Evolutionary conservation across 2,888 invertebrate species (phyloP).

Genomic region (Oegoconia quadripuncta): DNA sequence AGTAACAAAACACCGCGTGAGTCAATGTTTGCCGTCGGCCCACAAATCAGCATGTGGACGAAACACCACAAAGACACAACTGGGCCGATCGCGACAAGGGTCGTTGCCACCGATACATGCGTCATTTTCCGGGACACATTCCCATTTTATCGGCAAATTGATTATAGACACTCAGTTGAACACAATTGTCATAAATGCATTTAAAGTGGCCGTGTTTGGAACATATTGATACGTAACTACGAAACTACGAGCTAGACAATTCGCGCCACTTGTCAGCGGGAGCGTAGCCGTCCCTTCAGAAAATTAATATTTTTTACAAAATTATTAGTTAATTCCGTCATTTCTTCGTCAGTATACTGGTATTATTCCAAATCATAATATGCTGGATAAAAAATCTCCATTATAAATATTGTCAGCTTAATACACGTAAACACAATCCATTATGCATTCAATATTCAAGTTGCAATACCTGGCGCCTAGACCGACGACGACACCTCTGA

Average conservation of each 20-base stretch:
- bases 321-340: too few relatives aligned
- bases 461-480: background rate
- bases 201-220: background rate
- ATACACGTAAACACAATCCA: too few relatives aligned
- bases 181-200: background rate
- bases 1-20: slow-evolving; percentile 58
- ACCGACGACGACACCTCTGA: background rate
- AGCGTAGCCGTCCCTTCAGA: too few relatives aligned
- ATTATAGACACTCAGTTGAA: background rate
- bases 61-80: slow-evolving; percentile 61
- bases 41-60: slow-evolving; percentile 61
- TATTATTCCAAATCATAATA: too few relatives aligned
- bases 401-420: too few relatives aligned
- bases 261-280: too few relatives aligned
- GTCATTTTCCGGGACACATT: slow-evolving; percentile 56
- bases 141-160: slow-evolving; percentile 12
- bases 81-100: slow-evolving; percentile 42
- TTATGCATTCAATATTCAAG: too few relatives aligned
- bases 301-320: too few relatives aligned
- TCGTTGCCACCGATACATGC: slow-evolving; percentile 54
- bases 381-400: too few relatives aligned
- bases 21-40: slow-evolving; percentile 54
- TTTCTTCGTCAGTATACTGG: too few relatives aligned
- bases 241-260: too few relatives aligned
- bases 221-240: too few relatives aligned